Conservation (phyloP, 2,113 vertebrate species). For the Dermatemys mawii region DNA sequence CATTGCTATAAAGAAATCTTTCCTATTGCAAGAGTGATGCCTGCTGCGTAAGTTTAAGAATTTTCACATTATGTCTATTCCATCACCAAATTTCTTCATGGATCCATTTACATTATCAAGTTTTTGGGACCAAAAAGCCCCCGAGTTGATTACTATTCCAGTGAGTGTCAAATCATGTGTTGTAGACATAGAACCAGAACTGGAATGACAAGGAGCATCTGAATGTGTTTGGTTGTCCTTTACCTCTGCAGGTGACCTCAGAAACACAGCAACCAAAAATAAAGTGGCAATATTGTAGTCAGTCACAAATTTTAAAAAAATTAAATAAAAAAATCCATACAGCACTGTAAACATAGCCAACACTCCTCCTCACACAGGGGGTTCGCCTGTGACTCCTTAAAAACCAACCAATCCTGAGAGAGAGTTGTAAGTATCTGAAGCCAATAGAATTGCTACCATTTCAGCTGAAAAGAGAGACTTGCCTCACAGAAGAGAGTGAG, state of each 20-base stretch:
- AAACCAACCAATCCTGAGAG: background rate
- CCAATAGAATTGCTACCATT: slow-evolving; percentile 16
- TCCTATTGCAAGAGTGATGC: background rate
- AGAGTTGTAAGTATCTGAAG: background rate
- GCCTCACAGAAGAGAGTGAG: slow-evolving; percentile 95
- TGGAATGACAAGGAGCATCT: background rate
- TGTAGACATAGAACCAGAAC: background rate
- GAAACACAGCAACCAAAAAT: background rate
- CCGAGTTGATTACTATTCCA: background rate
- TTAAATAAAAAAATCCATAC: background rate
- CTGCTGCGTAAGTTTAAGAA: background rate
- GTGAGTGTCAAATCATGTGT: background rate
- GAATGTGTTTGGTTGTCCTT: background rate
- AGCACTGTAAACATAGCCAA: background rate
- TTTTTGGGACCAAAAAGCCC: background rate
- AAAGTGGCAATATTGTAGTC: background rate
- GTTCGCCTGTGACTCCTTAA: background rate
- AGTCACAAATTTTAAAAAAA: background rate
- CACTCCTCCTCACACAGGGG: background rate
- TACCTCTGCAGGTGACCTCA: background rate
- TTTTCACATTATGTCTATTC: background rate
- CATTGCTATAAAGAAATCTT: background rate
- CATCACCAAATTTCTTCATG: background rate
- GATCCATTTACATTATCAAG: background rate
- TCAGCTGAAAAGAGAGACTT: slow-evolving; percentile 42